A percentile compares a stretch with the other conserved stretches of the same genome.
phyloP scores from a whole-genome alignment of 2,888 invertebrate genomes.

The Microplitis deprimator region DNA sequence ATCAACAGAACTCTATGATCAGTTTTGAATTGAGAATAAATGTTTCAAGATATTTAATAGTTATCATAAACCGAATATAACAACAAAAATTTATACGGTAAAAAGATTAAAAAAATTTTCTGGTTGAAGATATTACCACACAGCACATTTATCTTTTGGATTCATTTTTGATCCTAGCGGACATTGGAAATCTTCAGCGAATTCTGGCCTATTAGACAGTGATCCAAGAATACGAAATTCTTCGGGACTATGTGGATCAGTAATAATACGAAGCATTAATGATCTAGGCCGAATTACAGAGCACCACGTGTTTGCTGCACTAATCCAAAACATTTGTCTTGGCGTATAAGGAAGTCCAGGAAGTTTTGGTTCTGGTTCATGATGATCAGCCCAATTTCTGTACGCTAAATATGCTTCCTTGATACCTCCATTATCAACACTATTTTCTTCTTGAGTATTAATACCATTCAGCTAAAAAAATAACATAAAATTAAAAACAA shows the following conservation, averaged over 20 bases:
- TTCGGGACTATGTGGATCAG: constrained; percentile 84
- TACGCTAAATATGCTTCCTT: constrained; percentile 92
- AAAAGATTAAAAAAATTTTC: neutral
- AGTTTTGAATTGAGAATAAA: neutral
- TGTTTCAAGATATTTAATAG: neutral
- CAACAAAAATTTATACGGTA: neutral
- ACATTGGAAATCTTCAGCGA: constrained; percentile 77
- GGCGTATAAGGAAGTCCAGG: constrained; percentile 83
- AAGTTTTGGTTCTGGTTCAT: constrained; percentile 78
- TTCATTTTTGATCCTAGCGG: constrained; percentile 77
- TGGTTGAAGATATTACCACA: constrained; percentile 73
- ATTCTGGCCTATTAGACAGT: constrained; percentile 76
- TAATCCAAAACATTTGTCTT: constrained; percentile 79
- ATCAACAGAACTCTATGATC: neutral
- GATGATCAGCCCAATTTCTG: constrained; percentile 79
- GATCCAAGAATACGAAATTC: constrained; percentile 77
- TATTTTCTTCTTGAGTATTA: constrained; percentile 94
- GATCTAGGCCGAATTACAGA: constrained; percentile 76
- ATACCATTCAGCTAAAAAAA: constrained; percentile 72
- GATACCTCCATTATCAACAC: constrained; percentile 94
- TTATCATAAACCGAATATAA: neutral
- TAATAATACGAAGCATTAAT: constrained; percentile 85
- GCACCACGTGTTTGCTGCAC: constrained; percentile 78
- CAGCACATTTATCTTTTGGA: constrained; percentile 75
- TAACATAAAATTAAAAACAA: neutral